Evolutionary conservation across 2,888 invertebrate genomes (phyloP).

Genomic region (Octonoba sinensis): DNA sequence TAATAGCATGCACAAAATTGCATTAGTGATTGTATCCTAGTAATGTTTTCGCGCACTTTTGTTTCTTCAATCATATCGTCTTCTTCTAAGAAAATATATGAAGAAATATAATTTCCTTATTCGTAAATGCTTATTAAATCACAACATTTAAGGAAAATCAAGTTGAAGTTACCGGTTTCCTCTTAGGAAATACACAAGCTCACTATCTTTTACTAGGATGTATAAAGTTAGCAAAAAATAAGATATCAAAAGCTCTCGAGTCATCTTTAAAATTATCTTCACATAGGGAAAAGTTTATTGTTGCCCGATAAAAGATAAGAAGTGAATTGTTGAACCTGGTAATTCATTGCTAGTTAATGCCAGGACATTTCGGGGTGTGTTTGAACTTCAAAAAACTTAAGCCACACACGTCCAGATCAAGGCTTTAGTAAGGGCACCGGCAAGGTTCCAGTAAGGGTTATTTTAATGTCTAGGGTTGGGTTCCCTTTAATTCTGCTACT

Average conservation of each 20-base stretch:
- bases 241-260: slow-evolving; percentile 34
- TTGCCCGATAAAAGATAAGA: slow-evolving; percentile 22
- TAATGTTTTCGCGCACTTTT: no score
- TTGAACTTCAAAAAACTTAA: slow-evolving; percentile 50
- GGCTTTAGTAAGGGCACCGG: slow-evolving; percentile 22
- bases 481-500: slow-evolving; percentile 60
- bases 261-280: slow-evolving; percentile 2
- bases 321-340: slow-evolving; percentile 12
- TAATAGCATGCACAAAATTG: no score
- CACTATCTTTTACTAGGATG: no score
- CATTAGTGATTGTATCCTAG: no score
- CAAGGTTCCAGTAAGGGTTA: not conserved
- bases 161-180: no score
- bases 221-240: slow-evolving; percentile 16
- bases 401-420: slow-evolving; percentile 42
- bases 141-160: no score
- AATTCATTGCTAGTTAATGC: slow-evolving; percentile 48
- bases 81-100: no score
- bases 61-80: no score
- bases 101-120: no score
- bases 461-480: slow-evolving; percentile 57
- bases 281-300: slow-evolving; percentile 28
- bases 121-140: no score
- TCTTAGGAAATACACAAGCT: no score
- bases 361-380: slow-evolving; percentile 37